A percentile compares a stretch with the other conserved stretches of the same genome.
Conservation (phyloP, 23 tunicate species). For the Clavelina lepadiformis region DNA sequence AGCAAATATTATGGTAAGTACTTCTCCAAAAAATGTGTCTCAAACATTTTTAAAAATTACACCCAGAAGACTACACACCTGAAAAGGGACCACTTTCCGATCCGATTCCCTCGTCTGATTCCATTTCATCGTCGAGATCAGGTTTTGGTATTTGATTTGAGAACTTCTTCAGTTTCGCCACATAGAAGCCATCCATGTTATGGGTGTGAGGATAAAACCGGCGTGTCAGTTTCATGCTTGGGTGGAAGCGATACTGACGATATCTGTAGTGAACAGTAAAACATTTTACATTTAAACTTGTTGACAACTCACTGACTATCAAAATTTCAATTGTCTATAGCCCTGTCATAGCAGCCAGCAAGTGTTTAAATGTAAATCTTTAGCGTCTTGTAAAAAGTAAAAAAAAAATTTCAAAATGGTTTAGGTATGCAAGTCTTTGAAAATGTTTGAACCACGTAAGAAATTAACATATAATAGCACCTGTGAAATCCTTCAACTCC, state of each 20-base stretch:
- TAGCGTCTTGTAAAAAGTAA: no score
- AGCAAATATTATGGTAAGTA: not conserved
- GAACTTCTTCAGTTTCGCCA: constrained; percentile 94
- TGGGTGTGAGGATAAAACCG: constrained; percentile 96
- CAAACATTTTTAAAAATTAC: not conserved
- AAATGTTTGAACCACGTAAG: no score
- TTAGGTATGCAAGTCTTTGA: no score
- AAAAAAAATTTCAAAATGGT: no score
- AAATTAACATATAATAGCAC: no score
- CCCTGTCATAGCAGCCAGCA: no score
- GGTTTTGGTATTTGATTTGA: constrained; percentile 78
- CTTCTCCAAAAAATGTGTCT: no score
- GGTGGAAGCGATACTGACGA: constrained; percentile 84
- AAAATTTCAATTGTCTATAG: not conserved
- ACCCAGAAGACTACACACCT: not conserved
- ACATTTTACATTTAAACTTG: no score
- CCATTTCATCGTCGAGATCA: constrained; percentile 10
- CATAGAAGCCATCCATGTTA: constrained; percentile 99
- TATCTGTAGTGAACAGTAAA: constrained; percentile 28
- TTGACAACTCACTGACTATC: no score
- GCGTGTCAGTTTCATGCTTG: constrained; percentile 61
- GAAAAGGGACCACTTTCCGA: constrained; percentile 1
- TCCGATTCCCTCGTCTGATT: constrained; percentile 9
- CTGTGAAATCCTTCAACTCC: constrained; percentile 86
- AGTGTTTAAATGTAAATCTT: no score